Conservation (phyloP, 1,140 invertebrate genomes). For the Eulimnadia texana region DNA sequence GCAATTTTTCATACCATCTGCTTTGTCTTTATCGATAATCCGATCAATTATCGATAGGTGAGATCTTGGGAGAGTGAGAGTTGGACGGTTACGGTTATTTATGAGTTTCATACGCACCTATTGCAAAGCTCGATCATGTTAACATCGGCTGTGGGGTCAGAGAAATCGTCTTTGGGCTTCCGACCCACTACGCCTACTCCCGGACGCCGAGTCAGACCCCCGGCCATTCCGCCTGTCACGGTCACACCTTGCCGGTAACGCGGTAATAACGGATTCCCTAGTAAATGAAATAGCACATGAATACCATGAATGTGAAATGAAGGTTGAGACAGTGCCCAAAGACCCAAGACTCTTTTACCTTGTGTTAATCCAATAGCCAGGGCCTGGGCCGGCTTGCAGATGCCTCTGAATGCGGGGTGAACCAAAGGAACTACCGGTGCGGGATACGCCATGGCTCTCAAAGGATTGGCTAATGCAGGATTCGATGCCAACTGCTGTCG, state of each 20-base stretch:
- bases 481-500: background rate
- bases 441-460: constrained; percentile 4
- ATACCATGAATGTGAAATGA: too few species aligned
- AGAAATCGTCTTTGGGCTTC: background rate
- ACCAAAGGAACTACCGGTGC: constrained; percentile 12
- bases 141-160: background rate
- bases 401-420: constrained; percentile 11
- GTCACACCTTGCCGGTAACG: background rate
- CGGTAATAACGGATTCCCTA: background rate
- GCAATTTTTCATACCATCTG: too few species aligned
- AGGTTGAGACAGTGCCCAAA: too few species aligned
- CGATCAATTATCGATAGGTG: too few species aligned
- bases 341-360: too few species aligned
- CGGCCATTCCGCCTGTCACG: background rate
- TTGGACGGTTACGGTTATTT: background rate
- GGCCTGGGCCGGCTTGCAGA: constrained; percentile 13
- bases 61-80: too few species aligned
- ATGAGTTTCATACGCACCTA: background rate
- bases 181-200: background rate
- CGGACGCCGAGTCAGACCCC: background rate
- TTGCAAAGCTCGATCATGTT: background rate
- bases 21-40: too few species aligned
- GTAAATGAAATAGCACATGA: background rate
- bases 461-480: background rate
- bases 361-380: constrained; percentile 7